phyloP scores from a whole-genome alignment of 1,140 invertebrate genomes.

The Dysdera silvatica region DNA sequence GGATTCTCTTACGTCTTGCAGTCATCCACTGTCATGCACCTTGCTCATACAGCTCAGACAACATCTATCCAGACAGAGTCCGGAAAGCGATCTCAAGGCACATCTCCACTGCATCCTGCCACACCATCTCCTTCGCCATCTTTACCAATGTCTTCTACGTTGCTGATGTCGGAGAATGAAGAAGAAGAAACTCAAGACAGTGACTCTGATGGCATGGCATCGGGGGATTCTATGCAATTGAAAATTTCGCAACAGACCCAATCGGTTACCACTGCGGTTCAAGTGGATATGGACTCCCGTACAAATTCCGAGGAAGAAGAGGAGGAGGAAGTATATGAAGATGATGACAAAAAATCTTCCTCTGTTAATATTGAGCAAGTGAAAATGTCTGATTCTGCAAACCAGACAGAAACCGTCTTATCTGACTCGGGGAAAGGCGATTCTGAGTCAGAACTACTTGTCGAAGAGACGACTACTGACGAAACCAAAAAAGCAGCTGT shows the following conservation, averaged over 20 bases:
- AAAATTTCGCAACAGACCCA: conserved; percentile 4
- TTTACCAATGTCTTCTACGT: conserved; percentile 12
- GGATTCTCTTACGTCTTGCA: conserved; percentile 35
- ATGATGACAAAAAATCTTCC: no score
- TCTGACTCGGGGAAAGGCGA: conserved; percentile 20
- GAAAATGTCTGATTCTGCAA: conserved; percentile 28
- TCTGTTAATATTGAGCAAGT: conserved; percentile 6
- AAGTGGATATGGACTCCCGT: conserved; percentile 29
- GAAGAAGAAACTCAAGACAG: conserved; percentile 25
- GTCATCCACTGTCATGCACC: conserved; percentile 28
- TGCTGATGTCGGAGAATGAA: conserved; percentile 10
- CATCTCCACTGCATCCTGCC: conserved; percentile 36
- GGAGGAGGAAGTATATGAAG: conserved; percentile 27
- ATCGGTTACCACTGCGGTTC: conserved; percentile 25
- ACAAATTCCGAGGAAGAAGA: conserved; percentile 29
- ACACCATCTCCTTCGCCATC: conserved; percentile 32
- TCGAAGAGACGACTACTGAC: no score
- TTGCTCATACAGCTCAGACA: conserved; percentile 30
- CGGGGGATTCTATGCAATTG: conserved; percentile 5
- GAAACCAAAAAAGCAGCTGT: no score
- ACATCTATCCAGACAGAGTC: conserved; percentile 32
- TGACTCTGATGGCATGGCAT: conserved; percentile 16
- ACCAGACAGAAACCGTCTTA: conserved; percentile 23
- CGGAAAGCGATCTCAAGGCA: conserved; percentile 36
- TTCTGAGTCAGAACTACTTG: no score